A percentile compares a stretch with the other conserved stretches of the same genome.
Conservation (phyloP, 2,888 invertebrate genomes). For the Formica aserva region DNA sequence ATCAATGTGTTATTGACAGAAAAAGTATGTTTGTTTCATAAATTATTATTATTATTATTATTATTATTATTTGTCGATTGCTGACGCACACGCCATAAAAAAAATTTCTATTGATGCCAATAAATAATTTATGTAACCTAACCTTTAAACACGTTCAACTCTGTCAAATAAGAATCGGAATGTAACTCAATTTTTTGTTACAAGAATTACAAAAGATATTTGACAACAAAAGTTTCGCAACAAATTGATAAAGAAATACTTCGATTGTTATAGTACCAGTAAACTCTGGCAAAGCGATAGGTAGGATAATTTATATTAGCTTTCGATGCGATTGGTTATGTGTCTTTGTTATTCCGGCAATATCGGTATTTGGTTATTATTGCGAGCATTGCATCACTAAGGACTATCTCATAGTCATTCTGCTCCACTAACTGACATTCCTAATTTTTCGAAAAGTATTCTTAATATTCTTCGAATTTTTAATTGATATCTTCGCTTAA, state of each 20-base stretch:
- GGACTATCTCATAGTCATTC: background rate
- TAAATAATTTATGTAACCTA: background rate
- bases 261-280: background rate
- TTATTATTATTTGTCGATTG: background rate
- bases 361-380: slow-evolving; percentile 10
- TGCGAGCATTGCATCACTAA: slow-evolving; percentile 18
- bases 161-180: background rate
- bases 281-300: background rate
- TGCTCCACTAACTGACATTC: slow-evolving; percentile 24
- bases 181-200: background rate
- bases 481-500: background rate
- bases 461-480: background rate
- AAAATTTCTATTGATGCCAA: no score
- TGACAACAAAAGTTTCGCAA: background rate
- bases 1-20: background rate
- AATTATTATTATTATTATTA: background rate
- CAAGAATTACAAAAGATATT: background rate
- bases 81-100: background rate
- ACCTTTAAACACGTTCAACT: background rate
- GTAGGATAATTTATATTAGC: slow-evolving; percentile 21
- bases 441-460: background rate
- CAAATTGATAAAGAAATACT: background rate
- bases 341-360: background rate
- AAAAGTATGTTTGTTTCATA: background rate
- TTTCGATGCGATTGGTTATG: slow-evolving; percentile 14